Evolutionary conservation across 92 coral and sea anemone genomes (phyloP), one percentile per base, ranked within the genome.

Genomic region (Umimayanthus kanabou): DNA sequence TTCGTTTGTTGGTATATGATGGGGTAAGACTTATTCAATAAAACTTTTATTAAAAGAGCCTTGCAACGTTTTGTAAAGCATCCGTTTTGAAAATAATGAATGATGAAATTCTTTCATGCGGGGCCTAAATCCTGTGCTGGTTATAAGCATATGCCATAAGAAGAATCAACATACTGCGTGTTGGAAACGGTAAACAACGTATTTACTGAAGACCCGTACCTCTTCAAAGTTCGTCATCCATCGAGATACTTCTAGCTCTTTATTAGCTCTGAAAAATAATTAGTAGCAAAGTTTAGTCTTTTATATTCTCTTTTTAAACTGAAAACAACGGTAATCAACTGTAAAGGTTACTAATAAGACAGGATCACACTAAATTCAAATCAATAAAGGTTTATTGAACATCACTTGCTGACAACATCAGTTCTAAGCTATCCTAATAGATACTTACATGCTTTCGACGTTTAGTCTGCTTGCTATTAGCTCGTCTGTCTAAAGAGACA

Each of bases 171-270:
- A 61, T 22, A 18, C 67, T 61, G 14, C 10, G 25, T 61, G 25
- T 18, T 61, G 67, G 25, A 18, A 16, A 61, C 67, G 25, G 25
- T 61, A 61, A 61, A 61, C 67, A 16, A 18, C n/a, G n/a, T n/a
- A n/a, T n/a, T n/a, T n/a, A n/a, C 67, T 4, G 67, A 61, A 61
- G 67, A 6, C 25, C 67, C 25, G 16, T 70, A 67, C 87, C 87
- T 83, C 87, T 70, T 69, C 87, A 69, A 83, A 83, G 28, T 25
- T 83, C 2, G 87, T 69, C 77, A 83, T 83, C 87, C 87, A 83
- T 10, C 87, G 87, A 69, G 87, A 83, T 9, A 69, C 64, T 26
- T 83, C 87, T 10, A 83, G 25, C 20, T 70, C 87, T 70, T 83
- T 45, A 33, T 49, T 26, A 4, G 87, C 87, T 69, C 87, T 70